phyloP scores from a whole-genome alignment of 2,888 invertebrate genomes.

The Rhamnusium bicolor region DNA sequence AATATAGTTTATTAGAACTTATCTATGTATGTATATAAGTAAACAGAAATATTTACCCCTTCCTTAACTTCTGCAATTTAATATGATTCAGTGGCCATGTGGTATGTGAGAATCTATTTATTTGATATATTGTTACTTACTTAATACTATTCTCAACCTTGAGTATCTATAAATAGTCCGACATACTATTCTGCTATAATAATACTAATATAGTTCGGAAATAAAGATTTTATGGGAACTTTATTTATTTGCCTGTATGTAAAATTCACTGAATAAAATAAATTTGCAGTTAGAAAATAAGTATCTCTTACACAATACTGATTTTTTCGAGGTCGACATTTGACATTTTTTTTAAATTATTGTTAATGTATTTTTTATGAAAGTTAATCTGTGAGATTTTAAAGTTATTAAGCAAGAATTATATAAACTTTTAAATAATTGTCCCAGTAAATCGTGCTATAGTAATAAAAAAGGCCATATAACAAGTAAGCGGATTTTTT shows the following conservation, averaged over 20 bases:
- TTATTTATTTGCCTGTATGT: background rate
- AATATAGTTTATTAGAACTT: background rate
- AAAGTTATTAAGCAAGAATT: too few relatives aligned
- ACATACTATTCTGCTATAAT: background rate
- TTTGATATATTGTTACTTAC: slow-evolving; percentile 14
- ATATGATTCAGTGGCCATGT: background rate
- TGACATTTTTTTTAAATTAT: too few relatives aligned
- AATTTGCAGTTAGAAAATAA: background rate
- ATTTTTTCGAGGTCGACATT: background rate
- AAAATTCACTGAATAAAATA: background rate
- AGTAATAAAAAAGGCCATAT: too few relatives aligned
- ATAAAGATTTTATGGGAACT: background rate
- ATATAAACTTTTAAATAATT: too few relatives aligned
- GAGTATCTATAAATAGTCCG: slow-evolving; percentile 9
- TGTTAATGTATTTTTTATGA: too few relatives aligned
- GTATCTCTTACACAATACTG: background rate
- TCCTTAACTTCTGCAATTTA: background rate
- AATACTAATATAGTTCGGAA: background rate
- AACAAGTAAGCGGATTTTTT: too few relatives aligned
- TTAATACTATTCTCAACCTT: slow-evolving; percentile 19
- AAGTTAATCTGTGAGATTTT: too few relatives aligned
- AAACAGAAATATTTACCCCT: background rate
- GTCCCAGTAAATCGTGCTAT: too few relatives aligned
- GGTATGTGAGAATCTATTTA: slow-evolving; percentile 16
- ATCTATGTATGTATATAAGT: background rate